A percentile compares a stretch with the other conserved stretches of the same genome.
Conservation (phyloP, 1,140 invertebrate species). For the Drosophila baimaii region DNA sequence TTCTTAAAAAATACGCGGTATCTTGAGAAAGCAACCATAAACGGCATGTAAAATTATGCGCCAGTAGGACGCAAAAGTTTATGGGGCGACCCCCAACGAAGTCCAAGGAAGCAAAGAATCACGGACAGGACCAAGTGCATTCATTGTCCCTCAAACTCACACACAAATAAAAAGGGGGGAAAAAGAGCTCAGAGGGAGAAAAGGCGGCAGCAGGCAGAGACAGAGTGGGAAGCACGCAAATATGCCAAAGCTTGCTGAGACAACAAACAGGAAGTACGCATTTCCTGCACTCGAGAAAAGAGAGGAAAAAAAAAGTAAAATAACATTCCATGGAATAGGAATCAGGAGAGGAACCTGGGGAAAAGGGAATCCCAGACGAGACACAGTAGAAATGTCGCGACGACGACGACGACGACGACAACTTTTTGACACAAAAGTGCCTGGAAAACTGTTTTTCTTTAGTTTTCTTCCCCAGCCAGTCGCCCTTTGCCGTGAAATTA, state of each 20-base stretch:
- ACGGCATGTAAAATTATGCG: constrained; percentile 76
- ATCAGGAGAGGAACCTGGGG: constrained; percentile 2
- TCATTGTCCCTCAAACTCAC: constrained; percentile 67
- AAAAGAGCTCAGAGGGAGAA: background rate
- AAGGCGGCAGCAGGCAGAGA: background rate
- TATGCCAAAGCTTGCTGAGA: constrained; percentile 67
- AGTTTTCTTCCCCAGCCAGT: constrained; percentile 25
- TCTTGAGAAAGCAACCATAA: background rate
- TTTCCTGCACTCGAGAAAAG: constrained; percentile 70
- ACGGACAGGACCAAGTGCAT: constrained; percentile 62
- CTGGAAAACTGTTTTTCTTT: constrained; percentile 76
- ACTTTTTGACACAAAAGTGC: constrained; percentile 81
- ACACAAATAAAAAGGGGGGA: constrained; percentile 2
- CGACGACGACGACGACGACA: constrained; percentile 47
- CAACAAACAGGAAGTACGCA: constrained; percentile 81
- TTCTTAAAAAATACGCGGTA: background rate
- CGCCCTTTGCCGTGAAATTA: constrained; percentile 60
- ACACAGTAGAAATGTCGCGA: constrained; percentile 69
- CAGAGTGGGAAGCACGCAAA: constrained; percentile 57
- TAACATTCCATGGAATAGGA: constrained; percentile 32
- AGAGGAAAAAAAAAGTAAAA: constrained; percentile 18
- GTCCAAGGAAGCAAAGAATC: constrained; percentile 3
- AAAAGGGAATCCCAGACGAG: constrained; percentile 20
- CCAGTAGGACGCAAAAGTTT: constrained; percentile 74
- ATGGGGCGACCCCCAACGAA: constrained; percentile 61